These are phyloP conservation scores for Danio jaintianensis DNA, from an alignment of 2,797 vertebrate species.

Conservation along the genomic window DNA sequence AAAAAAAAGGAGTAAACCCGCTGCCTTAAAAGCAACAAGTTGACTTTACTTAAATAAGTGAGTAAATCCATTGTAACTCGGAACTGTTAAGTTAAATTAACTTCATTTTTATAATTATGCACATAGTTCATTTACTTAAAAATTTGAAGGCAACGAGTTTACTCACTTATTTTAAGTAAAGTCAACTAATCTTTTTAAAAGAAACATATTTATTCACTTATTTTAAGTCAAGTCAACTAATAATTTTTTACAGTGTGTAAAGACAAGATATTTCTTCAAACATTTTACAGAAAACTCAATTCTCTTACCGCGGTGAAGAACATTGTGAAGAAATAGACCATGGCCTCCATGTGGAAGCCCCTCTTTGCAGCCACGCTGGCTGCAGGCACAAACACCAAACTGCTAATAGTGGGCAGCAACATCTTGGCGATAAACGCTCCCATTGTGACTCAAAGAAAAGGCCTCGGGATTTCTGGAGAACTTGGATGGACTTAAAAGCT, in stretches of 20 bases:
- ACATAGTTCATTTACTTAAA: too few relatives aligned
- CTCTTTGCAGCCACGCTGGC: constrained; percentile 91
- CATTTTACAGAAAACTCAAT: background rate
- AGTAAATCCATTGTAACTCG: too few relatives aligned
- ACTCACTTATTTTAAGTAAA: too few relatives aligned
- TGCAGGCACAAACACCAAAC: constrained; percentile 90
- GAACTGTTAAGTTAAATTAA: too few relatives aligned
- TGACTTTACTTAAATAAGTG: too few relatives aligned
- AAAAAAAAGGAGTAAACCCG: too few relatives aligned
- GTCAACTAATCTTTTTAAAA: too few relatives aligned
- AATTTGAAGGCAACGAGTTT: too few relatives aligned
- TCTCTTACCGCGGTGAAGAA: constrained; percentile 93
- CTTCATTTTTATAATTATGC: too few relatives aligned
- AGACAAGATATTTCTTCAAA: background rate
- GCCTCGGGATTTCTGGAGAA: constrained; percentile 17
- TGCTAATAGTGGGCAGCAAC: constrained; percentile 92
- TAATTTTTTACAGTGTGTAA: background rate
- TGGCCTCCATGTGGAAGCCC: constrained; percentile 97
- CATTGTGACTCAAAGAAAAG: constrained; percentile 73
- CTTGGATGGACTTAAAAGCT: constrained; percentile 5
- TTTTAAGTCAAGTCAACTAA: background rate
- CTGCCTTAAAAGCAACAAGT: too few relatives aligned
- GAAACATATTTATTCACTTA: too few relatives aligned
- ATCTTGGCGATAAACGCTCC: constrained; percentile 92
- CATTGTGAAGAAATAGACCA: constrained; percentile 99